Evolutionary conservation across 2,797 vertebrate genomes (phyloP).

Genomic region (Cephalopachus bancanus): DNA sequence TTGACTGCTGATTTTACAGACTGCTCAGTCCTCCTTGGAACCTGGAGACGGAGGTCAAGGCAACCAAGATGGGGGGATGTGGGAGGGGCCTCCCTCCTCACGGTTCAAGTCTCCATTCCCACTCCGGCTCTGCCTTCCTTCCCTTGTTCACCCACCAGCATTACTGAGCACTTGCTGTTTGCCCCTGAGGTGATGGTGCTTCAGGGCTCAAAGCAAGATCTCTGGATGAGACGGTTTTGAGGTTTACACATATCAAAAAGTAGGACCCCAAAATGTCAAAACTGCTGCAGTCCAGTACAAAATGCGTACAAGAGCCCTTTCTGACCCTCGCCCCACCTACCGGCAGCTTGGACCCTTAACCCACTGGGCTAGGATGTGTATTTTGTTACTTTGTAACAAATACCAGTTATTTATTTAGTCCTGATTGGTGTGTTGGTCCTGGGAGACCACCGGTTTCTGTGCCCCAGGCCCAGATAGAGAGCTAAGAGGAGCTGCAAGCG

Average conservation of each 20-base stretch:
- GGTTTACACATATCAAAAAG: constrained; percentile 12
- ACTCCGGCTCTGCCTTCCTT: background rate
- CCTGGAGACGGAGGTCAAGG: background rate
- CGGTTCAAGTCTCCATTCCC: background rate
- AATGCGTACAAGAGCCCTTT: background rate
- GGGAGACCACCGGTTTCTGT: background rate
- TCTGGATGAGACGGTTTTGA: background rate
- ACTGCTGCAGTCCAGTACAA: background rate
- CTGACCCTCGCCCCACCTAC: background rate
- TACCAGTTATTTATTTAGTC: constrained; percentile 2
- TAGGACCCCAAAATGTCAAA: background rate
- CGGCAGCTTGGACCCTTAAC: background rate
- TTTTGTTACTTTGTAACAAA: constrained; percentile 21
- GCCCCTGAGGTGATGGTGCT: background rate
- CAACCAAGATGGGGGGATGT: background rate
- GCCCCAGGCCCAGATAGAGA: background rate
- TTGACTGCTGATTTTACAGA: background rate
- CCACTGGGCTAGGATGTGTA: background rate
- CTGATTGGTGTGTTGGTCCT: background rate
- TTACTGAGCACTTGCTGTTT: constrained; percentile 6
- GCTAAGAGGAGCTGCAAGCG: background rate
- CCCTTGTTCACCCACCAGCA: background rate
- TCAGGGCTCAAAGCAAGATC: background rate
- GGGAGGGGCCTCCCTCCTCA: background rate
- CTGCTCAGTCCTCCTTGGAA: background rate